Evolutionary conservation across 2,888 invertebrate genomes (phyloP).

Genomic region (Therioaphis trifolii): DNA sequence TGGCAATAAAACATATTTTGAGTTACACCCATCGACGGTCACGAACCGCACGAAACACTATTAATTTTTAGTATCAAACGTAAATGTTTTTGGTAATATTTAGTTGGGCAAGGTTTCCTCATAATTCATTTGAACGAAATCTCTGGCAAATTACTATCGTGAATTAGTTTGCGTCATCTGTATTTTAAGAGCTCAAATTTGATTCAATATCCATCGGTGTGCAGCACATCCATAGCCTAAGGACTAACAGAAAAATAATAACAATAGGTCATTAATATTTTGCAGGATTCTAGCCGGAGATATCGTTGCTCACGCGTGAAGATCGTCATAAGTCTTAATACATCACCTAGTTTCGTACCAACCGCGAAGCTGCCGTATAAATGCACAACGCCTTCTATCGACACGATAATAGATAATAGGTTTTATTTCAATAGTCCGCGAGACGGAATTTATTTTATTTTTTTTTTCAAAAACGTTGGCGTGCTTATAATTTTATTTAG

Average conservation of each 20-base stretch:
- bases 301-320: not conserved
- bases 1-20: slow-evolving; percentile 37
- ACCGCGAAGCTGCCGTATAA: too few relatives aligned
- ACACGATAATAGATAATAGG: not conserved
- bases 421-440: not conserved
- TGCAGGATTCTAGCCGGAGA: not conserved
- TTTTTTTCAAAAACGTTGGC: not conserved
- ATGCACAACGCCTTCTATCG: not conserved
- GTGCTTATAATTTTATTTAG: not conserved
- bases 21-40: slow-evolving; percentile 35
- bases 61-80: slow-evolving; percentile 38
- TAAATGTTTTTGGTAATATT: slow-evolving; percentile 17
- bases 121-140: not conserved
- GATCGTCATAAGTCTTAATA: not conserved
- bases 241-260: not conserved
- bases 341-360: too few relatives aligned
- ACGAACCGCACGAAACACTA: slow-evolving; percentile 44
- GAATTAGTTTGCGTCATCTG: not conserved
- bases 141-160: not conserved
- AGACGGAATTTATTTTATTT: not conserved
- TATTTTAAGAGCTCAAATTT: not conserved
- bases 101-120: slow-evolving; percentile 29
- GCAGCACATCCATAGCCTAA: not conserved
- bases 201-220: not conserved
- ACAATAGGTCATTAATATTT: not conserved